Conservation (phyloP, 2,888 invertebrate genomes). For the Plebejus argus region DNA sequence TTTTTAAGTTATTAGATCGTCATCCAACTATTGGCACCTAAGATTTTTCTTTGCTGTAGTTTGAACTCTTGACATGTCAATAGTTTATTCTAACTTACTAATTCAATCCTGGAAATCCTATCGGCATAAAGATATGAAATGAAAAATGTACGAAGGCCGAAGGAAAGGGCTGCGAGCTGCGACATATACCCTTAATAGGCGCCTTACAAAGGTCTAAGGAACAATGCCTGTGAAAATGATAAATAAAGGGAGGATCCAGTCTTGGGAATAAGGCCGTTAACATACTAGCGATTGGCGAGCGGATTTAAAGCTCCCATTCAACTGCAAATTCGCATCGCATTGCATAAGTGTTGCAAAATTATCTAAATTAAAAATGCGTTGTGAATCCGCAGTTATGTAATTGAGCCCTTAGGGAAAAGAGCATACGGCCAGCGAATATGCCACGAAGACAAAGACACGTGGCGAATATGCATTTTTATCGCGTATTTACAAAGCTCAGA, state of each 20-base stretch:
- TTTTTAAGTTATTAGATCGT: no score
- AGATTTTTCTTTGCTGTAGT: neutral
- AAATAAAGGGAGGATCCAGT: constrained; percentile 44
- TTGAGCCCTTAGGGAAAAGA: no score
- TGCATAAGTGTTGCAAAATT: no score
- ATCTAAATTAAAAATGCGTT: no score
- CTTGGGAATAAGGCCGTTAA: constrained; percentile 34
- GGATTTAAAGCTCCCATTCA: neutral
- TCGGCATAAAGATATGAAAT: neutral
- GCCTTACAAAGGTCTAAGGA: constrained; percentile 19
- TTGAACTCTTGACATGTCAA: neutral
- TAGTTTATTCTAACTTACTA: neutral
- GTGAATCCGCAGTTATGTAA: no score
- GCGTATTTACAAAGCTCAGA: no score
- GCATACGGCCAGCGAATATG: no score
- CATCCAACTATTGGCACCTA: no score
- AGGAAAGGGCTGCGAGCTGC: constrained; percentile 4
- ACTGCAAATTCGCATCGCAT: no score
- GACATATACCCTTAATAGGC: neutral
- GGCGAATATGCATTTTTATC: no score
- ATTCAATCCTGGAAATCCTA: neutral
- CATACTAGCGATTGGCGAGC: neutral
- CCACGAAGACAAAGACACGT: no score
- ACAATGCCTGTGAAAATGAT: constrained; percentile 39
- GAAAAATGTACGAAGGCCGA: neutral